Evolutionary conservation across 2,888 invertebrate species (phyloP).

Genomic region (Oligia fasciuncula): DNA sequence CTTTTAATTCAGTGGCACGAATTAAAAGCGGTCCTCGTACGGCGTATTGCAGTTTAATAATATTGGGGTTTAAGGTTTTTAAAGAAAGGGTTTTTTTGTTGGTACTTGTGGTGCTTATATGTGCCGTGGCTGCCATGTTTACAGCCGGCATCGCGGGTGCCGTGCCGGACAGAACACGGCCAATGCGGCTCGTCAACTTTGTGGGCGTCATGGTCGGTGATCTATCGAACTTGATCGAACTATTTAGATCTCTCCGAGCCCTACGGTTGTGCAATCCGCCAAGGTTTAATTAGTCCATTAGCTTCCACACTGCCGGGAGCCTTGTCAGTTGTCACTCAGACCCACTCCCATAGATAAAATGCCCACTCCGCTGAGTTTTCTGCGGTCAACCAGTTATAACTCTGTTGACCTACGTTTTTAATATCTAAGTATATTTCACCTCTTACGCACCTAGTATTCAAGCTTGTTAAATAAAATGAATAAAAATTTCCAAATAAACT

Average conservation of each 20-base stretch:
- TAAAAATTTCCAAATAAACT: not conserved
- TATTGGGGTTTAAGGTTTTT: constrained; percentile 27
- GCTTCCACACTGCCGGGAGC: not conserved
- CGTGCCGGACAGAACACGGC: constrained; percentile 73
- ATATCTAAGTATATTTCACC: not conserved
- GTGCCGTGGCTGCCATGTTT: not conserved
- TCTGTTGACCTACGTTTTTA: not conserved
- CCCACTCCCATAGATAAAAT: too few species aligned
- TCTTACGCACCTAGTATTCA: not conserved
- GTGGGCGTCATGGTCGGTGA: constrained; percentile 78
- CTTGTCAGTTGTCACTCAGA: not conserved
- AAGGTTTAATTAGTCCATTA: not conserved
- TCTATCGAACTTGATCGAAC: constrained; percentile 57
- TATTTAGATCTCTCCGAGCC: not conserved
- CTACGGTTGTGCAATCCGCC: not conserved
- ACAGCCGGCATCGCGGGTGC: constrained; percentile 39
- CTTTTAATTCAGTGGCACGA: constrained; percentile 10
- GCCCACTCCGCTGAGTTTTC: not conserved
- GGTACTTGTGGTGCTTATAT: not conserved
- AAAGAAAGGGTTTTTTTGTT: constrained; percentile 3
- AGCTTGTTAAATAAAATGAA: too few species aligned
- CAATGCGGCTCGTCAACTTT: constrained; percentile 78
- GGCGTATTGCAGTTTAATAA: constrained; percentile 37
- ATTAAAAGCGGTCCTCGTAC: constrained; percentile 36
- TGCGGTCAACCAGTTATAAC: not conserved